A percentile compares a stretch with the other conserved stretches of the same genome.
Evolutionary conservation across 1,140 invertebrate species (phyloP).

Genomic region (Arctopsyche grandis): DNA sequence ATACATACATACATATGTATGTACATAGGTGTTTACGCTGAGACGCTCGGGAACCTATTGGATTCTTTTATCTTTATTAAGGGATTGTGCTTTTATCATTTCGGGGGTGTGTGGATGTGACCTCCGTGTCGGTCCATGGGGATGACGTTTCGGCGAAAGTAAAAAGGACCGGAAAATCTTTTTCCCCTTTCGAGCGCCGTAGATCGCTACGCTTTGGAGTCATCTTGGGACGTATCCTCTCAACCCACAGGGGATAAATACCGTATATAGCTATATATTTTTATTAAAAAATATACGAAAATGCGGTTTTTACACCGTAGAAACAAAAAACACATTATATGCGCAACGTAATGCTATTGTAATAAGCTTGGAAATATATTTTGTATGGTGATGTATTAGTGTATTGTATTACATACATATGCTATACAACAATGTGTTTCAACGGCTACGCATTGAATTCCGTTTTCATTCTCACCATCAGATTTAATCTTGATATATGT

Average conservation of each 20-base stretch:
- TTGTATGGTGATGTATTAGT: too few relatives aligned
- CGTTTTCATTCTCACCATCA: too few relatives aligned
- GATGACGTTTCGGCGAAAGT: constrained; percentile 26
- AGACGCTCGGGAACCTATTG: not conserved
- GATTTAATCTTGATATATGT: too few relatives aligned
- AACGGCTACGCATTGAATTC: too few relatives aligned
- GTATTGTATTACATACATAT: too few relatives aligned
- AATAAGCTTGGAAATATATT: too few relatives aligned
- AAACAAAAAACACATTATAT: too few relatives aligned
- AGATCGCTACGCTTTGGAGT: not conserved
- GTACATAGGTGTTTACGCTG: too few relatives aligned
- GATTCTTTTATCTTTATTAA: constrained; percentile 39
- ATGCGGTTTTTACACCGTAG: too few relatives aligned
- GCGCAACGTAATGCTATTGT: too few relatives aligned
- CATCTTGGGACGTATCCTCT: constrained; percentile 18
- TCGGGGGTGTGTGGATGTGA: not conserved
- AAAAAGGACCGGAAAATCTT: constrained; percentile 1
- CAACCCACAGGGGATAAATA: constrained; percentile 15
- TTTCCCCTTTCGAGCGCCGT: not conserved
- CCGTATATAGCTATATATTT: not conserved
- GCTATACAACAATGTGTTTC: too few relatives aligned
- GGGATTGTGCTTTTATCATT: constrained; percentile 28
- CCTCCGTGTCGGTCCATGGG: not conserved
- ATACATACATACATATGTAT: too few relatives aligned
- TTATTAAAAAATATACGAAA: not conserved